Conservation (phyloP, 2,797 vertebrate genomes). For the Anniella stebbinsi region DNA sequence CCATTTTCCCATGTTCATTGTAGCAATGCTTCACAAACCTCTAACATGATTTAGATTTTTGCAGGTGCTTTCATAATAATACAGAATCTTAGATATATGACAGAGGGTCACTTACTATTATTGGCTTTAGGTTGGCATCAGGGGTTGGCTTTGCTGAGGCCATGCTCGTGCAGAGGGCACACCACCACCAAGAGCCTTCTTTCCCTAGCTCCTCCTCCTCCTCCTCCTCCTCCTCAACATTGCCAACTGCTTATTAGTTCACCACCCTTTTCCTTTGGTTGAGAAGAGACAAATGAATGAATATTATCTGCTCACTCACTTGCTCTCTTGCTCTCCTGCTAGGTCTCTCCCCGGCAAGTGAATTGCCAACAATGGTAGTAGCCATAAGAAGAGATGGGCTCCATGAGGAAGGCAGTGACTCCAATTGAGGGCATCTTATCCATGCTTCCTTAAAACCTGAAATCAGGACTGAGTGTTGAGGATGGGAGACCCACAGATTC, state of each 20-base stretch:
- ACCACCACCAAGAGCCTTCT: neutral
- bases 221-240: neutral
- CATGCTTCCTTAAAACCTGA: neutral
- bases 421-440: neutral
- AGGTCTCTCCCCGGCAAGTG: neutral
- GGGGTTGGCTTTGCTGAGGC: neutral
- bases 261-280: neutral
- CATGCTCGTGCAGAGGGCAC: neutral
- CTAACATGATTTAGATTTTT: neutral
- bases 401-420: neutral
- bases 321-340: neutral
- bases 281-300: neutral
- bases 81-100: neutral
- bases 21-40: neutral
- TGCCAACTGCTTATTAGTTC: neutral
- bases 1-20: neutral
- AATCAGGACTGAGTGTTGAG: neutral
- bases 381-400: neutral
- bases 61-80: neutral
- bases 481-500: neutral
- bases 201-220: neutral
- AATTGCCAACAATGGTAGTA: neutral
- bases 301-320: no score
- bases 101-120: neutral
- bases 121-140: neutral